Base-by-base conservation (phyloP, 1,140 invertebrate genomes). In the Pollicipes pollicipes region DNA sequence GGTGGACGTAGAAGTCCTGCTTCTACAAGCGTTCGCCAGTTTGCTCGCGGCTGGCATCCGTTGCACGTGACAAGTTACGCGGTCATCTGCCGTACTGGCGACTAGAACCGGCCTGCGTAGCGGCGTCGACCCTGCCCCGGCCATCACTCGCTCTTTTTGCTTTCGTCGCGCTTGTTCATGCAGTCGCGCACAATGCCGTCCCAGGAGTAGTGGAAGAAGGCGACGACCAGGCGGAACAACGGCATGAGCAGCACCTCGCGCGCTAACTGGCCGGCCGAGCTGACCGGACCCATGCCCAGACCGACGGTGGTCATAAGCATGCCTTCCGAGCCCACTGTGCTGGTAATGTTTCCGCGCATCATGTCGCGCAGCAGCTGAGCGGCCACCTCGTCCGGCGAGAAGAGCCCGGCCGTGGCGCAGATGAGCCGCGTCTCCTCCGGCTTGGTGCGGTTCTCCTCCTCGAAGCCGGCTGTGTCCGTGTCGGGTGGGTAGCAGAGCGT, bases 401-500 rank as follows among this genome's bases (percentile, higher is more conserved):
- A 84, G 0, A 98, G 78, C 3, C 90, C 90, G 30, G 85, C 88
- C 66, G 87, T 80, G 72, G 90, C 85, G 2, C 89, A 93, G 75
- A 99, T 96, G 1, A 94, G 80, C 79, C 87, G 87, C 0, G 94
- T 97, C 83, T 95, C 95, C 68, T 85, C 81, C 1, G 92, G 93
- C 82, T 97, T 94, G 0, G 85, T 84, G 75, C 88, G 81, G 77
- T 93, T 85, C 82, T 98, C 95, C 74, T 85, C 83, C 69, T 85
- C 86, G 80, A 93, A 97, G 29, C 97, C 96, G 58, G 96, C 95
- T 2, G 97, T 99, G 77, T 98, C 92, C 0, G 97, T 99, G 77
- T 99, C 97, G 13, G 97, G 92, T 30, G 97, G 97, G 75, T 92
- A 86, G 8, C 88, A 84, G 4, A 99, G 76, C 0, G 93, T 98